These are phyloP conservation scores for Vollenhovia emeryi DNA, from an alignment of 1,140 invertebrate species.

Conservation along the genomic window DNA sequence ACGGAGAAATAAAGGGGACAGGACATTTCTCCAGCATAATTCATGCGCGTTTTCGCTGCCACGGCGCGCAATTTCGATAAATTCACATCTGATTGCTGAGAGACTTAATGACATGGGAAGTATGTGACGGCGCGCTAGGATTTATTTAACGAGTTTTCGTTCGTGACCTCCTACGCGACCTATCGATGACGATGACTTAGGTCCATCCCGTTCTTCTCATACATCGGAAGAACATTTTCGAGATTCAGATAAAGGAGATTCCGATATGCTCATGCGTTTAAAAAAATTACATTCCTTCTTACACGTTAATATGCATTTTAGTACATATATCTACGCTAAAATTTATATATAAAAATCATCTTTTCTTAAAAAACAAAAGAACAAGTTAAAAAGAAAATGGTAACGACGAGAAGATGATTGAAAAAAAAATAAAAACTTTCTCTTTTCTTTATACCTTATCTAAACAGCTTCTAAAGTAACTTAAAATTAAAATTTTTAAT, in stretches of 20 bases:
- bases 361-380: background rate
- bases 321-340: background rate
- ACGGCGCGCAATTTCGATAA: constrained; percentile 17
- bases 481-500: background rate
- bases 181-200: constrained; percentile 46
- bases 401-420: background rate
- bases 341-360: background rate
- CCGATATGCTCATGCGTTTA: constrained; percentile 3
- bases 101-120: constrained; percentile 18
- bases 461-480: background rate
- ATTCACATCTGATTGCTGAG: constrained; percentile 36
- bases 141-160: constrained; percentile 52
- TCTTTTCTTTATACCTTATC: background rate
- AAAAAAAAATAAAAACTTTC: no score
- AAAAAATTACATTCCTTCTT: background rate
- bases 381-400: background rate
- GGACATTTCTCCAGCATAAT: constrained; percentile 11
- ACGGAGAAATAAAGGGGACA: background rate
- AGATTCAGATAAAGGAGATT: background rate
- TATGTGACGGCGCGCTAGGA: background rate
- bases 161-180: constrained; percentile 38
- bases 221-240: background rate
- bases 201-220: background rate
- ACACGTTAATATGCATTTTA: background rate
- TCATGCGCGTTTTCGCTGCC: background rate